Evolutionary conservation across 2,113 vertebrate species (phyloP).

Genomic region (Neolamprologus variostigma): DNA sequence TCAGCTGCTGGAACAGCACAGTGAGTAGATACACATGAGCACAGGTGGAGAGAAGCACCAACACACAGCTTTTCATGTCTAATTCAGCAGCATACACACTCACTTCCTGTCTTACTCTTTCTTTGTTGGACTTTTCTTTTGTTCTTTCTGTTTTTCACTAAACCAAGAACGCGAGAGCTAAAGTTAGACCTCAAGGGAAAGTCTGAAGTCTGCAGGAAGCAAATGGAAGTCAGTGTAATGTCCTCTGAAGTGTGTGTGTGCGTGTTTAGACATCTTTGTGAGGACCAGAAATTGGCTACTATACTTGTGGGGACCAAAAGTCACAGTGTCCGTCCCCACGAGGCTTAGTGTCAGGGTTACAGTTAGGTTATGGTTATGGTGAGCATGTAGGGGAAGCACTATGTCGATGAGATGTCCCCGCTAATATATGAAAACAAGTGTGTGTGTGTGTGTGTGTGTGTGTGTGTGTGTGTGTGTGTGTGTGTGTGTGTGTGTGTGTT

Average conservation of each 20-base stretch:
- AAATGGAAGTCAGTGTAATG: not conserved
- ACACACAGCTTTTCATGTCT: not conserved
- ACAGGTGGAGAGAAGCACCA: not conserved
- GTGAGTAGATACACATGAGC: not conserved
- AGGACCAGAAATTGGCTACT: not conserved
- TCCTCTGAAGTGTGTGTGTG: not conserved
- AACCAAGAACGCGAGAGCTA: not conserved
- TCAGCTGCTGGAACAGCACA: not conserved
- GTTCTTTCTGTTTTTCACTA: not conserved
- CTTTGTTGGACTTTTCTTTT: not conserved
- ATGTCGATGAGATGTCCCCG: not conserved
- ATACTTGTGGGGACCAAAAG: not conserved
- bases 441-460: not conserved
- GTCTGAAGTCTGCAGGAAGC: not conserved
- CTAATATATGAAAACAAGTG: not conserved
- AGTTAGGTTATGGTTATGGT: not conserved
- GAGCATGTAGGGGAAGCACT: accelerated
- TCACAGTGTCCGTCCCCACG: not conserved
- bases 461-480: not conserved
- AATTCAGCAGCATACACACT: not conserved
- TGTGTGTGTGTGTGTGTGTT: not conserved
- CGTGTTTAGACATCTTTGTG: not conserved
- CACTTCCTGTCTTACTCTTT: not conserved
- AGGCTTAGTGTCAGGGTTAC: not conserved
- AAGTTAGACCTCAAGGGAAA: not conserved